Conservation (phyloP, 2,113 vertebrate species). For the Cacatua alba region DNA sequence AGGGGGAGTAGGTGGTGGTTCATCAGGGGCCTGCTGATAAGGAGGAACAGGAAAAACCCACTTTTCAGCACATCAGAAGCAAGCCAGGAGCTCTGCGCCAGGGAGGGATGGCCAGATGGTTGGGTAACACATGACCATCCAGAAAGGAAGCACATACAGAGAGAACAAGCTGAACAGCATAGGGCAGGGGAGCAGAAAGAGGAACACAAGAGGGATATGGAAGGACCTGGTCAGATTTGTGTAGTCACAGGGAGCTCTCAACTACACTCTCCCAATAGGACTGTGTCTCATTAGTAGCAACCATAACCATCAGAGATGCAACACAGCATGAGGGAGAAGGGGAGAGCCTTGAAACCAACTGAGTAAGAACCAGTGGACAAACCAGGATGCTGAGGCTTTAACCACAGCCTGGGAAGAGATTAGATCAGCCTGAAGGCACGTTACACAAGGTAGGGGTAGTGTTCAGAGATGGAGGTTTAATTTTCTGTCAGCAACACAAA, state of each 20-base stretch:
- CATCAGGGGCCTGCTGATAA: background rate
- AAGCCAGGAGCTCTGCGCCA: background rate
- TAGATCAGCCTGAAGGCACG: fast-evolving
- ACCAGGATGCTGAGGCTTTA: background rate
- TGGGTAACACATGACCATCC: background rate
- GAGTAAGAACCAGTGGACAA: background rate
- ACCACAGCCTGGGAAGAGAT: background rate
- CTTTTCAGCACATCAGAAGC: background rate
- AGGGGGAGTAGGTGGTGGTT: background rate
- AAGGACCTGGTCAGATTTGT: background rate
- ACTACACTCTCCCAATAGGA: background rate
- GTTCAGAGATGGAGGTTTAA: slow-evolving; percentile 43
- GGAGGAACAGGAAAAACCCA: background rate
- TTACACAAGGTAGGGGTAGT: background rate
- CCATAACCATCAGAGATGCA: background rate
- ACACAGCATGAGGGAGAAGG: background rate
- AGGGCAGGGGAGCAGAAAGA: background rate
- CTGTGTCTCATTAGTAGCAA: background rate
- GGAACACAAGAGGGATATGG: background rate
- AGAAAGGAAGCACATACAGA: background rate
- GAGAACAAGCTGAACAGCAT: background rate
- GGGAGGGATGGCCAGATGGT: background rate
- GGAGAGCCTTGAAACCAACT: background rate
- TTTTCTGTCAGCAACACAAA: slow-evolving; percentile 50
- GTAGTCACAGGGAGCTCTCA: background rate